Conservation (phyloP, 2,888 invertebrate species). For the Rhagium mordax region DNA sequence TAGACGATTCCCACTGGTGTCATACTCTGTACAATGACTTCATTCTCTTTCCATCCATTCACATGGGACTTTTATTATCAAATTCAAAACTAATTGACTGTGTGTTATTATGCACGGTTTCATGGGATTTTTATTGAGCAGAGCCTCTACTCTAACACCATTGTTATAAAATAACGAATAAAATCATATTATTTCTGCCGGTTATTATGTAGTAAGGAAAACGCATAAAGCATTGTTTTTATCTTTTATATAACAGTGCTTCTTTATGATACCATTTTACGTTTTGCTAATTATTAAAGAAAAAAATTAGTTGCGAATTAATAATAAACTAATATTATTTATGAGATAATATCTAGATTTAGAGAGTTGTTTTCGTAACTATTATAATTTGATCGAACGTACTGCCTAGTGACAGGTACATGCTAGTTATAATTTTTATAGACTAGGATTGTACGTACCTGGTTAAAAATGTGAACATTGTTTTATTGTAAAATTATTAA, state of each 20-base stretch:
- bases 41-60: constrained; percentile 25
- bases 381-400: not conserved
- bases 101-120: constrained; percentile 38
- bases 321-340: not conserved
- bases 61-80: constrained; percentile 35
- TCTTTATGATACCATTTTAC: not conserved
- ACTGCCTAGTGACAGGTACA: not conserved
- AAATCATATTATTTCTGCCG: constrained; percentile 26
- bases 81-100: constrained; percentile 35
- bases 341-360: not conserved
- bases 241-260: constrained; percentile 24
- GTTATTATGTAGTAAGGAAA: constrained; percentile 24
- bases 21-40: constrained; percentile 37
- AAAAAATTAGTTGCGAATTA: not conserved
- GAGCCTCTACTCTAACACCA: constrained; percentile 28
- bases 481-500: not conserved
- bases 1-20: constrained; percentile 38
- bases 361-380: not conserved
- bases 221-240: constrained; percentile 19
- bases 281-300: not conserved
- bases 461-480: not conserved
- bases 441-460: not conserved
- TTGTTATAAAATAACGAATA: constrained; percentile 27
- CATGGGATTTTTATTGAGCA: constrained; percentile 37
- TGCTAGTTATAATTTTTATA: not conserved